These are phyloP conservation scores for Orthonevra nobilis DNA, from an alignment of 2,888 invertebrate genomes.

Conservation along the genomic window DNA sequence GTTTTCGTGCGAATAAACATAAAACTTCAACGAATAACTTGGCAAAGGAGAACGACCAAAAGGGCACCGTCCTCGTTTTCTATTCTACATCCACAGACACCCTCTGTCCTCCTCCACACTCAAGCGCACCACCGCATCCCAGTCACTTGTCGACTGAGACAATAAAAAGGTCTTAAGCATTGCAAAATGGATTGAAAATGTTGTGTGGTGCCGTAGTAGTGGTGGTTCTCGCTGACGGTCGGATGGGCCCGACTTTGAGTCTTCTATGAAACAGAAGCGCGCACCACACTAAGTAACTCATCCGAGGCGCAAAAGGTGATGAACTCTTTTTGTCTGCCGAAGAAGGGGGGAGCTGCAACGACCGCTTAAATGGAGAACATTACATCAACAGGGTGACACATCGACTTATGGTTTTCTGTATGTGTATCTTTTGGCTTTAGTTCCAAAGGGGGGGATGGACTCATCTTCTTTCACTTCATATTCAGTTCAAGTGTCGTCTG, in stretches of 20 bases:
- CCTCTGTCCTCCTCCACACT: background rate
- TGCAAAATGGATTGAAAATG: slow-evolving; percentile 51
- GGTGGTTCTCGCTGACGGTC: slow-evolving; percentile 26
- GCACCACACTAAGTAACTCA: slow-evolving; percentile 62
- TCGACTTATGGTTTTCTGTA: slow-evolving; percentile 51
- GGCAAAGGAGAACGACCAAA: slow-evolving; percentile 43
- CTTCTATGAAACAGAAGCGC: slow-evolving; percentile 42
- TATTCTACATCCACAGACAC: too few relatives aligned
- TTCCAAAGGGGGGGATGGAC: background rate
- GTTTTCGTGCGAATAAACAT: slow-evolving; percentile 34
- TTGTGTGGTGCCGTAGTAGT: slow-evolving; percentile 8
- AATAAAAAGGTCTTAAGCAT: slow-evolving; percentile 43
- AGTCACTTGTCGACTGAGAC: slow-evolving; percentile 51
- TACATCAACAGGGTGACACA: slow-evolving; percentile 42
- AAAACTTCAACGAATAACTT: slow-evolving; percentile 52
- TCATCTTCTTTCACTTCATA: slow-evolving; percentile 33
- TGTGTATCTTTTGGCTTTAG: background rate
- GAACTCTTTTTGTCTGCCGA: slow-evolving; percentile 60
- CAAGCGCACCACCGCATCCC: background rate
- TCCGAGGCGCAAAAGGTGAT: slow-evolving; percentile 65
- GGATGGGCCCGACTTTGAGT: background rate
- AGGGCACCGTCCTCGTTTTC: slow-evolving; percentile 52
- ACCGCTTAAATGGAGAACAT: slow-evolving; percentile 33
- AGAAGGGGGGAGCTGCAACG: background rate
- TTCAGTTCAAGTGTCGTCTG: slow-evolving; percentile 68